phyloP scores from a whole-genome alignment of 2,797 vertebrate genomes.

The Paratrypauchen microcephalus region DNA sequence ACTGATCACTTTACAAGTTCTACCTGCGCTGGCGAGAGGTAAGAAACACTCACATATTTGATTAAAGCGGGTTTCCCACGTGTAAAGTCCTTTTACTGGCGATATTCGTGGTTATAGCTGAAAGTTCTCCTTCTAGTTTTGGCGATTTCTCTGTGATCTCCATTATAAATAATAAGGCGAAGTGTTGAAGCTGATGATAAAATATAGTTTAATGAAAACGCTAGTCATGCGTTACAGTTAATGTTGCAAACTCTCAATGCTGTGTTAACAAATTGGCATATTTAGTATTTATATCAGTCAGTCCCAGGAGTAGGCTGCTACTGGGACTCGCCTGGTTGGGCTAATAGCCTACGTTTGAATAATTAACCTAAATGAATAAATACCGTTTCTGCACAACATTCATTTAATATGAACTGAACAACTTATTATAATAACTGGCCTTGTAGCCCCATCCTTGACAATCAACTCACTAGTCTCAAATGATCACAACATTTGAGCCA shows the following conservation, averaged over 20 bases:
- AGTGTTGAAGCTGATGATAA: not conserved
- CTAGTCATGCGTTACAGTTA: not conserved
- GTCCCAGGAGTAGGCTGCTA: not conserved
- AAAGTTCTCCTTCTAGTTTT: not conserved
- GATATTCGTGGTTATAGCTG: not conserved
- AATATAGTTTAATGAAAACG: not conserved
- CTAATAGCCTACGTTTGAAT: too few relatives aligned
- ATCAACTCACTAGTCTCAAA: not conserved
- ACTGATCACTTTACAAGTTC: constrained; percentile 56
- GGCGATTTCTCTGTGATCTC: not conserved
- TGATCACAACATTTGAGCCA: not conserved
- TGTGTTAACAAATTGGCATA: not conserved
- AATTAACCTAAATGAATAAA: too few relatives aligned
- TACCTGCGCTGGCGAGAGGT: constrained; percentile 66
- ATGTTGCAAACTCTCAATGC: not conserved
- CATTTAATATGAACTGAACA: too few relatives aligned
- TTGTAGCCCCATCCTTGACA: not conserved
- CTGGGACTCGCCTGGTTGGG: too few relatives aligned
- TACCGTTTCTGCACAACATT: too few relatives aligned
- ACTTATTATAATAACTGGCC: too few relatives aligned
- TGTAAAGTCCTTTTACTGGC: not conserved
- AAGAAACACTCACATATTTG: constrained; percentile 25
- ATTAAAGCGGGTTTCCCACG: not conserved
- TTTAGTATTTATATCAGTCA: not conserved
- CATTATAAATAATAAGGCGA: not conserved